phyloP scores from a whole-genome alignment of 2,113 vertebrate species.

The Eira barbara region DNA sequence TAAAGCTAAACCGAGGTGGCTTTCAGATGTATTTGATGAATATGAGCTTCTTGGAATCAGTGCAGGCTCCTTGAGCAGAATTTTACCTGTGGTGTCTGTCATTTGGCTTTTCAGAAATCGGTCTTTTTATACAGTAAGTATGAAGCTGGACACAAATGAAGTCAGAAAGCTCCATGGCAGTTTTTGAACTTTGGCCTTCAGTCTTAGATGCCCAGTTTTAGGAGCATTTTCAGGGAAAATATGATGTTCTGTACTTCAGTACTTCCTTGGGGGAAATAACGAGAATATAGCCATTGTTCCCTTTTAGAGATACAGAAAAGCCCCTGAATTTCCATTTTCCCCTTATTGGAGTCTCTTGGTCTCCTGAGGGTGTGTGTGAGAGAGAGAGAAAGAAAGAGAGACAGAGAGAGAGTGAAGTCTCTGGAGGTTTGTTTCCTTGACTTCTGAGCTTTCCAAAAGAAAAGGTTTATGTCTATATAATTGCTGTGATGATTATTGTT shows the following conservation, averaged over 20 bases:
- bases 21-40: not conserved
- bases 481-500: not conserved
- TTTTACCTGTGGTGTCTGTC: not conserved
- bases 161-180: not conserved
- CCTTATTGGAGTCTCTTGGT: not conserved
- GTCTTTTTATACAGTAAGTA: not conserved
- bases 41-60: not conserved
- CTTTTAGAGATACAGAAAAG: not conserved
- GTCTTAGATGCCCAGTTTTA: not conserved
- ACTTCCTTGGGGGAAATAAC: not conserved
- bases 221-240: not conserved
- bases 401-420: not conserved
- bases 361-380: not conserved
- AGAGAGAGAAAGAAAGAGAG: not conserved
- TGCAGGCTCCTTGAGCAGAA: not conserved
- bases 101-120: not conserved
- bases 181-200: not conserved
- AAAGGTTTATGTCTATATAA: not conserved
- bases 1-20: not conserved
- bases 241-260: not conserved
- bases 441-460: not conserved
- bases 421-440: not conserved
- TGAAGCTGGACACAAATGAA: not conserved
- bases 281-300: not conserved
- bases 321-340: not conserved